These are phyloP conservation scores for Apis mellifera DNA, from an alignment of 1,140 invertebrate genomes.

Conservation along the genomic window DNA sequence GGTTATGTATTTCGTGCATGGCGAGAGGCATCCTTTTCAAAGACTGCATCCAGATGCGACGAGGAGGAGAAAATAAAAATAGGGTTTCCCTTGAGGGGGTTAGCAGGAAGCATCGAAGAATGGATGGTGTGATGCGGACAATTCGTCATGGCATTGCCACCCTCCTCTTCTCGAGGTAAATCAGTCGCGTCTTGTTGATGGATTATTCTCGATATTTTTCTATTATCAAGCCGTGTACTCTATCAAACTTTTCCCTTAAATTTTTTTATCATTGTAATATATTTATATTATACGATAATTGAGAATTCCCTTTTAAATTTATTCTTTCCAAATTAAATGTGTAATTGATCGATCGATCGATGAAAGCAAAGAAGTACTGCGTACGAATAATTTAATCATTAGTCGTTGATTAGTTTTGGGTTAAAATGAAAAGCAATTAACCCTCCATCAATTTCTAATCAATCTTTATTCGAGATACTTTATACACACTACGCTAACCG, in stretches of 20 bases:
- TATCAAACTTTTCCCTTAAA: too few relatives aligned
- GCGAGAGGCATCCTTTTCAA: conserved; percentile 52
- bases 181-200: background rate
- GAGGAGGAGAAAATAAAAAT: conserved; percentile 61
- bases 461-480: background rate
- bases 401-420: background rate
- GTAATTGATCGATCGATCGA: too few relatives aligned
- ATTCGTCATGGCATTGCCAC: conserved; percentile 24
- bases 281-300: too few relatives aligned
- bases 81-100: conserved; percentile 45
- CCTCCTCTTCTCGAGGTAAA: background rate
- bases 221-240: too few relatives aligned
- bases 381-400: background rate
- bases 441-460: background rate
- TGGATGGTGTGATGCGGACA: conserved; percentile 18
- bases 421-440: background rate
- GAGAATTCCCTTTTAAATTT: background rate
- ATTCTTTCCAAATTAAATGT: background rate
- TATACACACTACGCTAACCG: background rate
- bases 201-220: too few relatives aligned
- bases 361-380: background rate
- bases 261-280: too few relatives aligned
- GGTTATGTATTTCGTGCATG: conserved; percentile 64
- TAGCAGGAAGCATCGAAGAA: conserved; percentile 31
- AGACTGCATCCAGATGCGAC: conserved; percentile 44